Conservation (phyloP, 2,797 vertebrate species). For the Hypotaenidia philippensis region DNA sequence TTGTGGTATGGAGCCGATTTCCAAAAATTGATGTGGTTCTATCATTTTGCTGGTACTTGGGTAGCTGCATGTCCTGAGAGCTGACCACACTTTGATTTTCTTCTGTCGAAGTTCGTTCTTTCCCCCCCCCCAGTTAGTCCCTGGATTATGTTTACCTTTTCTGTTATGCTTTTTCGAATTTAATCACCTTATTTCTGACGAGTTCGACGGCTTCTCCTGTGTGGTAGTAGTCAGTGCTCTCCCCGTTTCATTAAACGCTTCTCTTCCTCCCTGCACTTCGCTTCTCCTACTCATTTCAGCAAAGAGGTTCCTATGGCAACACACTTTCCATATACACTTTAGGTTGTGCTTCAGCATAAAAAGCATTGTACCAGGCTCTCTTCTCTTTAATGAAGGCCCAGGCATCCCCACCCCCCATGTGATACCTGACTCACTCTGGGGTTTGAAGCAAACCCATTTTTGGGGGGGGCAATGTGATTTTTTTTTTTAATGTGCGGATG, state of each 20-base stretch:
- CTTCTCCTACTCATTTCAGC: slow-evolving; percentile 44
- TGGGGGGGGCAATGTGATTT: background rate
- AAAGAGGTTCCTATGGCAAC: slow-evolving; percentile 70
- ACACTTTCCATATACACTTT: slow-evolving; percentile 49
- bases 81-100: background rate
- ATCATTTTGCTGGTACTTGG: background rate
- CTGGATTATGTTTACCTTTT: slow-evolving; percentile 1
- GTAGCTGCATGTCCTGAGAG: background rate
- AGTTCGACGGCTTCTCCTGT: background rate
- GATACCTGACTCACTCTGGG: background rate
- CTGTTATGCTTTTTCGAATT: background rate
- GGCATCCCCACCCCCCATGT: background rate
- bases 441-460: background rate
- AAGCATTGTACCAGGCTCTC: background rate
- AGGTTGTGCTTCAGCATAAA: slow-evolving; percentile 18
- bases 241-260: background rate
- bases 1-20: background rate
- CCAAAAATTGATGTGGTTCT: background rate
- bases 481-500: background rate
- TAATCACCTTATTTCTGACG: background rate
- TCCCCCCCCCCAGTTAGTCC: background rate
- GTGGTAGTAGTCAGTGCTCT: background rate
- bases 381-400: background rate
- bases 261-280: background rate
- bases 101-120: background rate